Evolutionary conservation across 2,113 vertebrate species (phyloP).

Genomic region (Ursus arctos): DNA sequence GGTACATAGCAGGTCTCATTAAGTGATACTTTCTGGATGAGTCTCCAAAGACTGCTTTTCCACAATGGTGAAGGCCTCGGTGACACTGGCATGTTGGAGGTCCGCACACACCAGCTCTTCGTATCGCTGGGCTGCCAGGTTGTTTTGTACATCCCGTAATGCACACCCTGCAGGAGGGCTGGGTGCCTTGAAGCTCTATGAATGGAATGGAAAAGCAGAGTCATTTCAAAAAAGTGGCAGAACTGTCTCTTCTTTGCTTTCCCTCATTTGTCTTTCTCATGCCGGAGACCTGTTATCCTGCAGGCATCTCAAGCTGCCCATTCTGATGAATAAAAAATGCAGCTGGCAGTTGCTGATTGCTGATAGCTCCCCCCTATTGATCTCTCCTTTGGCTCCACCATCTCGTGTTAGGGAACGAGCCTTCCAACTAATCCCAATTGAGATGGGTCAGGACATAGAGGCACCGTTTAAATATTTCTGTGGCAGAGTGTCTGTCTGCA

Average conservation of each 20-base stretch:
- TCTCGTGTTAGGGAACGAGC: conserved; percentile 69
- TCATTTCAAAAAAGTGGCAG: background rate
- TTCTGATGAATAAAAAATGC: conserved; percentile 65
- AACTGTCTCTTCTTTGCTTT: background rate
- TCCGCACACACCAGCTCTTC: background rate
- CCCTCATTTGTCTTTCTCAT: background rate
- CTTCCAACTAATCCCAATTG: conserved; percentile 59
- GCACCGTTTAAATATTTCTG: background rate
- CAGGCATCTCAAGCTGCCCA: conserved; percentile 37
- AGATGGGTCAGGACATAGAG: conserved; percentile 1
- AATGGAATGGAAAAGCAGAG: background rate
- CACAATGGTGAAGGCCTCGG: background rate
- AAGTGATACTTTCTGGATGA: background rate
- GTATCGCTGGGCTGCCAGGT: background rate
- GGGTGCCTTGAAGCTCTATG: background rate
- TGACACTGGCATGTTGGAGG: background rate
- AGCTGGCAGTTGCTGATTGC: conserved; percentile 68
- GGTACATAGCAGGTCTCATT: background rate
- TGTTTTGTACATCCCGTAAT: background rate
- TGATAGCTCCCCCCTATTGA: conserved; percentile 76
- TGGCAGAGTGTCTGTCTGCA: background rate
- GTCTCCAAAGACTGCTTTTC: background rate
- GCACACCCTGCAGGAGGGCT: background rate
- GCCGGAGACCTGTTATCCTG: conserved; percentile 50
- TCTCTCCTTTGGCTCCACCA: conserved; percentile 48